These are phyloP conservation scores for Callyntrura sp. DNA, from an alignment of 2,888 invertebrate species.

Conservation along the genomic window DNA sequence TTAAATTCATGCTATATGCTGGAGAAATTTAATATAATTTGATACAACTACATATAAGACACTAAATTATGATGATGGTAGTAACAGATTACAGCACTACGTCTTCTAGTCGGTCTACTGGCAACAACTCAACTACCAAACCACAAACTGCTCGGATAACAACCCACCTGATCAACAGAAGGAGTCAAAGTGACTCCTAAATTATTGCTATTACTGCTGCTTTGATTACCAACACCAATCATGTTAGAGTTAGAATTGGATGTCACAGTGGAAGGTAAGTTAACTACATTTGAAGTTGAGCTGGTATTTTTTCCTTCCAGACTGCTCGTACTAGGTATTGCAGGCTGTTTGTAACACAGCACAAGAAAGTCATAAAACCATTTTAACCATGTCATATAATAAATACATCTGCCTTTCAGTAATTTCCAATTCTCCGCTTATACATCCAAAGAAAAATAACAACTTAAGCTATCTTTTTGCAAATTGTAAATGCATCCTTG, in stretches of 20 bases:
- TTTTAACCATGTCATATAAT: constrained; percentile 54
- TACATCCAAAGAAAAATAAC: background rate
- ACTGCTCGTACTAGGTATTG: constrained; percentile 80
- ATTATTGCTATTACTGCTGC: constrained; percentile 84
- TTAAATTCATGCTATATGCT: constrained; percentile 8
- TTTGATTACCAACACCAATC: constrained; percentile 79
- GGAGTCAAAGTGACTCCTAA: constrained; percentile 86
- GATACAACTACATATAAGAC: constrained; percentile 21
- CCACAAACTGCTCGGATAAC: constrained; percentile 34
- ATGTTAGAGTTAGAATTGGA: constrained; percentile 80
- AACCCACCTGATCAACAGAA: constrained; percentile 86
- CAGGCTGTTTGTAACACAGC: constrained; percentile 75
- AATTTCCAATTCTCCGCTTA: background rate
- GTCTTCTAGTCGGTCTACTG: constrained; percentile 56
- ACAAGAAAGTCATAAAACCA: constrained; percentile 76
- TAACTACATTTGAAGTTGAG: constrained; percentile 78
- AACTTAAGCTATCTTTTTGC: constrained; percentile 1
- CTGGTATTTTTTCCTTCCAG: constrained; percentile 80
- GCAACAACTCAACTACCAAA: constrained; percentile 63
- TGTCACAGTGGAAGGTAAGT: constrained; percentile 78
- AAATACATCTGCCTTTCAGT: constrained; percentile 16
- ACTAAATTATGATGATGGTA: constrained; percentile 12
- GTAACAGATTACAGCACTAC: constrained; percentile 24
- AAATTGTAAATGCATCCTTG: background rate
- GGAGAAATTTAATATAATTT: constrained; percentile 3